Conservation (phyloP, 2,888 invertebrate genomes). For the Lasioglossum calceatum region DNA sequence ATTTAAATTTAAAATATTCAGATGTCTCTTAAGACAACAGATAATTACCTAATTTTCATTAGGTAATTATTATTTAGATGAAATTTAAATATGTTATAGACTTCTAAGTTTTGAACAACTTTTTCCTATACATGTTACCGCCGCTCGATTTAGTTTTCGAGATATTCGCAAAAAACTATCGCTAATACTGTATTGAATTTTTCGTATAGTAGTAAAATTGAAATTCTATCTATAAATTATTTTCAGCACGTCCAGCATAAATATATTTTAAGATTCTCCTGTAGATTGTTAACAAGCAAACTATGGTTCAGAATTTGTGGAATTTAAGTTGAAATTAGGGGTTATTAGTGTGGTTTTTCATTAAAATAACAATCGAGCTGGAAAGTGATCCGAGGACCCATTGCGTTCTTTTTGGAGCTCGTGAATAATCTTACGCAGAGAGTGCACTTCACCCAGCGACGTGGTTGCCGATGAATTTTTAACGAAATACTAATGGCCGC, state of each 20-base stretch:
- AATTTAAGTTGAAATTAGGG: no score
- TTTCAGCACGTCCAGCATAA: background rate
- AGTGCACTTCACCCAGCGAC: background rate
- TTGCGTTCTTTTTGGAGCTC: background rate
- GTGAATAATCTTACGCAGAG: background rate
- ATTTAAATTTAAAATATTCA: background rate
- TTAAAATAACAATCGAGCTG: background rate
- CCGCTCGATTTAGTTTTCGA: no score
- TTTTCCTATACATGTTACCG: no score
- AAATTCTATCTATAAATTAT: background rate
- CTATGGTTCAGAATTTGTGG: no score
- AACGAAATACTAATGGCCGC: conserved; percentile 1
- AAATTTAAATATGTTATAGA: no score
- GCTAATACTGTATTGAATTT: no score
- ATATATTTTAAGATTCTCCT: background rate
- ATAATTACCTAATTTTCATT: no score
- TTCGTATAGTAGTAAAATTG: no score
- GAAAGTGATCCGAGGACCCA: background rate
- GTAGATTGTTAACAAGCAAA: background rate
- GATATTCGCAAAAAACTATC: no score
- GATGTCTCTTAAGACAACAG: background rate
- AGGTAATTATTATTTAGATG: no score
- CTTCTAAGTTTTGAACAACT: no score
- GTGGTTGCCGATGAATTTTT: background rate
- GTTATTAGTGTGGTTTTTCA: background rate